phyloP scores from a whole-genome alignment of 2,113 vertebrate species.

The Muntiacus reevesi region DNA sequence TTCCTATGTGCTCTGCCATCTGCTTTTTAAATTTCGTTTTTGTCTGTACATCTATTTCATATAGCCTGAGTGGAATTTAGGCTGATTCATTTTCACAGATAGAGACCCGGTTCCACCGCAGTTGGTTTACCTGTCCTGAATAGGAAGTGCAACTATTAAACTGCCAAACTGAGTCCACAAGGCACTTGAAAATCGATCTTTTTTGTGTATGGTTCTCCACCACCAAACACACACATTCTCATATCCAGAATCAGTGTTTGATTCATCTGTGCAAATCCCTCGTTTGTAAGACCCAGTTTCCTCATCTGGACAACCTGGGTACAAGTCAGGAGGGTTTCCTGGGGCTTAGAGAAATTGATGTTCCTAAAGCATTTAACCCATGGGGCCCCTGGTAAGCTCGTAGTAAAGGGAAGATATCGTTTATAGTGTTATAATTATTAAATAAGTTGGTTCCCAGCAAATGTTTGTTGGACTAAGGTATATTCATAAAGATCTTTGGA shows the following conservation, averaged over 20 bases:
- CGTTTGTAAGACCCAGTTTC: background rate
- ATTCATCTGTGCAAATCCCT: background rate
- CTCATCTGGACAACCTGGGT: background rate
- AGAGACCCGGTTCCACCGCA: background rate
- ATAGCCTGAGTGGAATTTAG: background rate
- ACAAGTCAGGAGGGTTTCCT: background rate
- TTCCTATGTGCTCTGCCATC: background rate
- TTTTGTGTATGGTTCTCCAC: background rate
- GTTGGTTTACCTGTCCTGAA: background rate
- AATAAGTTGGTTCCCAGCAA: background rate
- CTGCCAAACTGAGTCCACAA: background rate
- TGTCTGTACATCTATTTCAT: background rate
- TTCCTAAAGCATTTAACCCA: background rate
- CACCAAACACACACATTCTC: background rate
- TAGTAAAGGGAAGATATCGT: background rate
- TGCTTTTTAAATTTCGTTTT: slow-evolving; percentile 11
- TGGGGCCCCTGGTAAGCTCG: background rate
- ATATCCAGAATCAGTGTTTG: background rate
- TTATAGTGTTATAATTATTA: background rate
- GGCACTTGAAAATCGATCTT: background rate
- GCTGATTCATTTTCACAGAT: background rate
- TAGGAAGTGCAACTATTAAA: background rate
- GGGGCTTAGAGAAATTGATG: background rate
- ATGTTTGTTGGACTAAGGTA: background rate
- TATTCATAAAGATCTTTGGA: background rate